Percentiles rank a stretch among this genome's conserved stretches.
Evolutionary conservation across 2,888 invertebrate species (phyloP).

Genomic region (Nebria brevicollis): DNA sequence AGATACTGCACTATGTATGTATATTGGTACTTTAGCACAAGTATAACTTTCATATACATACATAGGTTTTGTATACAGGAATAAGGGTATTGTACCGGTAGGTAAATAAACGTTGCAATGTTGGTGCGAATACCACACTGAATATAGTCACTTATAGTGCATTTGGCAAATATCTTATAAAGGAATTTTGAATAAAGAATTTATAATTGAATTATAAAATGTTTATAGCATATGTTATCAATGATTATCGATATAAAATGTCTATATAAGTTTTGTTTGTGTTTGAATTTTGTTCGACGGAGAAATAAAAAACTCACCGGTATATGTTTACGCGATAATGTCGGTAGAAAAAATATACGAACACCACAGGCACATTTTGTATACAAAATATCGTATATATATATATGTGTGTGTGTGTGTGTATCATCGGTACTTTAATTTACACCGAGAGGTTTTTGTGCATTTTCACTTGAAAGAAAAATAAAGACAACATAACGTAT

Average conservation of each 20-base stretch:
- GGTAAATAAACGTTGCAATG: neutral
- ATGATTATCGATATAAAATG: neutral
- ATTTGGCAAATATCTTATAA: too few species aligned
- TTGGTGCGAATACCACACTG: neutral
- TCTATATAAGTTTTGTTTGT: neutral
- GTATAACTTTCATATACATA: neutral
- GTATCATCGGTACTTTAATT: conserved; percentile 20
- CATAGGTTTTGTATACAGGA: neutral
- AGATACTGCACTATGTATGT: neutral
- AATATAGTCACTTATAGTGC: too few species aligned
- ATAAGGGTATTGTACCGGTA: neutral
- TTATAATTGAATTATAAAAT: too few species aligned
- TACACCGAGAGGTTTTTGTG: conserved; percentile 30
- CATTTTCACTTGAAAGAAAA: conserved; percentile 31
- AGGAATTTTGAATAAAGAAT: too few species aligned
- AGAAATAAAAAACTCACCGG: conserved; percentile 41
- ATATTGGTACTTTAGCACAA: neutral
- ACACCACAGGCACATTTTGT: conserved; percentile 30
- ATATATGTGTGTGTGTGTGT: conserved; percentile 10
- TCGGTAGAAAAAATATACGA: conserved; percentile 43
- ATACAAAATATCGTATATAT: conserved; percentile 37
- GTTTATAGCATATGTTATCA: neutral
- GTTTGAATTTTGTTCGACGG: neutral
- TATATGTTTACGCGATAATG: conserved; percentile 43
- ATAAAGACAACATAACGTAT: neutral